A percentile compares a stretch with the other conserved stretches of the same genome.
Evolutionary conservation across 2,113 vertebrate species (phyloP).

Genomic region (Acrocephalus arundinaceus): DNA sequence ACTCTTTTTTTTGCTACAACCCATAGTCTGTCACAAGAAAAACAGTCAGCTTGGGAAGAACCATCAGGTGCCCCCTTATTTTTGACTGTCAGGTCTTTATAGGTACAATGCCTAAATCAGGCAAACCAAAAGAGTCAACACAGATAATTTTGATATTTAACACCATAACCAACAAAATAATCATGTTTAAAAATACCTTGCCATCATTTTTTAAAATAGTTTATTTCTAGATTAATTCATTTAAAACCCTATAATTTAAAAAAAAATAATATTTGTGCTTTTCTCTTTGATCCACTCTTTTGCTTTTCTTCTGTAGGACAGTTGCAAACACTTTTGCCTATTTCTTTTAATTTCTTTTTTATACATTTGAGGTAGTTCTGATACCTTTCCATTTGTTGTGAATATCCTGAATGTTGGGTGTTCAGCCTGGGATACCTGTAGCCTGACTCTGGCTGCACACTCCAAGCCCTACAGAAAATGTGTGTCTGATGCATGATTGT

Average conservation of each 20-base stretch:
- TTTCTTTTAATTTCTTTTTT: neutral
- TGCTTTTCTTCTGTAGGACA: neutral
- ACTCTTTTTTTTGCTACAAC: neutral
- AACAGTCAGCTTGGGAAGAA: neutral
- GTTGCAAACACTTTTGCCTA: neutral
- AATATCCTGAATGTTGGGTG: neutral
- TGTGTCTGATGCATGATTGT: neutral
- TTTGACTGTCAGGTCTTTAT: neutral
- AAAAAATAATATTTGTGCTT: neutral
- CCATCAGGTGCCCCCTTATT: neutral
- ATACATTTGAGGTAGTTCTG: neutral
- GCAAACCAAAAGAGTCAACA: neutral
- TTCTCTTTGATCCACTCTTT: neutral
- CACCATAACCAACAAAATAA: neutral
- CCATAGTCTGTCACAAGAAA: neutral
- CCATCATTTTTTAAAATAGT: neutral
- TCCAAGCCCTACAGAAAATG: neutral
- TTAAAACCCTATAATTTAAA: neutral
- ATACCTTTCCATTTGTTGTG: neutral
- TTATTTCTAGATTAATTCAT: neutral
- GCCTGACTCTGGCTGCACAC: rapidly evolving
- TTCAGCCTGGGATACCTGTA: neutral
- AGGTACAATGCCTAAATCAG: neutral
- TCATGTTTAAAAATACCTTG: neutral
- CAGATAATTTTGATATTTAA: neutral